Conservation (phyloP, 2,888 invertebrate genomes). For the Napeogenes inachia region DNA sequence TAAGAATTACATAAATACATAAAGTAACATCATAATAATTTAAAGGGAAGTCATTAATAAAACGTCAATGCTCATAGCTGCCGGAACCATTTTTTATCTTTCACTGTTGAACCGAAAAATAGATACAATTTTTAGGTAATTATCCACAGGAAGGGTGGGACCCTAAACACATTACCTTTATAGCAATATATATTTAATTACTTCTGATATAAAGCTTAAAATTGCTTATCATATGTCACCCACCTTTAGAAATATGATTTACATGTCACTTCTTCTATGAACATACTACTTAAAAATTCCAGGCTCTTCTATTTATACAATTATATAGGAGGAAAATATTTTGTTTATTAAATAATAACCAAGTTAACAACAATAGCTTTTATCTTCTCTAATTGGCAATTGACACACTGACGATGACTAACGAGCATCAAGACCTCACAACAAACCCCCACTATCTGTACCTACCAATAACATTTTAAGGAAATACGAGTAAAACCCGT, state of each 20-base stretch:
- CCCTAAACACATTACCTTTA: slow-evolving; percentile 11
- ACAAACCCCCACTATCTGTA: too few species aligned
- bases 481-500: too few species aligned
- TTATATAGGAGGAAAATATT: too few species aligned
- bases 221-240: background rate
- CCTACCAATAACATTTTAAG: too few species aligned
- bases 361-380: background rate
- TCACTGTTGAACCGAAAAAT: slow-evolving; percentile 26
- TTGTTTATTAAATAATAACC: background rate
- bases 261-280: background rate
- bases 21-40: background rate
- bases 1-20: background rate
- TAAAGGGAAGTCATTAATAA: slow-evolving; percentile 1
- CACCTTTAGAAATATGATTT: slow-evolving; percentile 4
- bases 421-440: background rate
- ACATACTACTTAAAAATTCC: too few species aligned
- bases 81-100: slow-evolving; percentile 9
- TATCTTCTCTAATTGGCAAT: slow-evolving; percentile 12
- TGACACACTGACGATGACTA: slow-evolving; percentile 11
- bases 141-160: slow-evolving; percentile 28
- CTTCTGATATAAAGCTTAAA: background rate
- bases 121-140: slow-evolving; percentile 31
- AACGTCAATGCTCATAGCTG: background rate
- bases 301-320: too few species aligned
- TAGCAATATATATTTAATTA: slow-evolving; percentile 10